Conservation (phyloP, 2,888 invertebrate species). For the Eupithecia inturbata region DNA sequence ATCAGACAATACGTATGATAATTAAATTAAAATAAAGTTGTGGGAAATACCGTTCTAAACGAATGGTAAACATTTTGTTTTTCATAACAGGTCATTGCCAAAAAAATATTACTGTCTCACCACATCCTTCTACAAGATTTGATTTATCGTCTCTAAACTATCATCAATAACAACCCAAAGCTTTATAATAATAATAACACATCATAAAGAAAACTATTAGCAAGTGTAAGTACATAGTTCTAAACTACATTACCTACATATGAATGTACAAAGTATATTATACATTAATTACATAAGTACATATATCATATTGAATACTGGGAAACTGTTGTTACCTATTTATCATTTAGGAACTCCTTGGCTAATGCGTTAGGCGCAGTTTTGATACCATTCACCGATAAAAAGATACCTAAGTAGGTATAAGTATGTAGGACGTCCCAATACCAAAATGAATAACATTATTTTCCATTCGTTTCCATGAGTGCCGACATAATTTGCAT, state of each 20-base stretch:
- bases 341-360: neutral
- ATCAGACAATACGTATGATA: conserved; percentile 26
- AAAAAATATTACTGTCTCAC: conserved; percentile 15
- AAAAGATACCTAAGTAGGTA: neutral
- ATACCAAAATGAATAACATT: conserved; percentile 13
- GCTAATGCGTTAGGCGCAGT: neutral
- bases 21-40: conserved; percentile 24
- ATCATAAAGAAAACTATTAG: neutral
- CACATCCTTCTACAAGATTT: conserved; percentile 12
- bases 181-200: neutral
- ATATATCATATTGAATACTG: neutral
- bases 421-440: neutral
- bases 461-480: conserved; percentile 11
- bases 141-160: conserved; percentile 3
- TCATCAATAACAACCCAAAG: neutral
- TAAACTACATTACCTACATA: neutral
- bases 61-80: conserved; percentile 24
- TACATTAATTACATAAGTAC: too few relatives aligned
- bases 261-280: neutral
- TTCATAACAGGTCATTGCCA: conserved; percentile 12
- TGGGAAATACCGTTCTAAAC: conserved; percentile 28
- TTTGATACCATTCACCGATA: neutral
- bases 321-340: neutral
- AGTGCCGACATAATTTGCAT: conserved; percentile 17
- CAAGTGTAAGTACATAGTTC: neutral